Evolutionary conservation across 1,140 invertebrate species (phyloP).

Genomic region (Anadara kagoshimensis): DNA sequence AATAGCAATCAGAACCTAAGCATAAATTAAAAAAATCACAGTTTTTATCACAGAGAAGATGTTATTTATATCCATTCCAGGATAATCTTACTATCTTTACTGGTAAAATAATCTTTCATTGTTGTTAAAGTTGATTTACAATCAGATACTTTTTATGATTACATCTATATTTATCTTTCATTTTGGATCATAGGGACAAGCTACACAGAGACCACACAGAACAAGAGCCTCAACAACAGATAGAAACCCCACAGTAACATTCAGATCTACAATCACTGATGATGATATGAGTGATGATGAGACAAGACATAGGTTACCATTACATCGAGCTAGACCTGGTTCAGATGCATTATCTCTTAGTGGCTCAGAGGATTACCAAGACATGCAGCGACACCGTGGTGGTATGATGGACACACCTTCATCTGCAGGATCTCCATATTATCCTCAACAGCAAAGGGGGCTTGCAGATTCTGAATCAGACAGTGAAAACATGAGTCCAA

Average conservation of each 20-base stretch:
- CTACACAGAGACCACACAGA: conserved; percentile 34
- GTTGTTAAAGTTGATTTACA: not conserved
- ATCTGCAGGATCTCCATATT: conserved; percentile 27
- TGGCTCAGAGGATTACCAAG: conserved; percentile 48
- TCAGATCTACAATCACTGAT: conserved; percentile 40
- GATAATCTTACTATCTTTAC: not conserved
- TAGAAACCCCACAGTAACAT: conserved; percentile 30
- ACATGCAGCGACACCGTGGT: conserved; percentile 21
- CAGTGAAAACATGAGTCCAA: not conserved
- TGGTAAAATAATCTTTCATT: not conserved
- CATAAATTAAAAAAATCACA: too few relatives aligned
- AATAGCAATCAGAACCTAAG: too few relatives aligned
- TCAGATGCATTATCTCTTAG: conserved; percentile 33
- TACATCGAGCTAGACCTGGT: conserved; percentile 26
- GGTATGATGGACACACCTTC: conserved; percentile 50
- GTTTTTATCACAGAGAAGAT: too few relatives aligned
- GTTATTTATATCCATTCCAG: too few relatives aligned
- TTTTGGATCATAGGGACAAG: conserved; percentile 27
- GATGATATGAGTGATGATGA: conserved; percentile 40
- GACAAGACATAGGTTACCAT: conserved; percentile 7
- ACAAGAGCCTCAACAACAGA: conserved; percentile 41
- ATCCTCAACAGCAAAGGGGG: conserved; percentile 20
- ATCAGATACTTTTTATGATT: not conserved
- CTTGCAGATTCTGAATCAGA: conserved; percentile 24
- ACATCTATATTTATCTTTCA: not conserved